Conservation (phyloP, 2,888 invertebrate genomes). For the Therioaphis trifolii region DNA sequence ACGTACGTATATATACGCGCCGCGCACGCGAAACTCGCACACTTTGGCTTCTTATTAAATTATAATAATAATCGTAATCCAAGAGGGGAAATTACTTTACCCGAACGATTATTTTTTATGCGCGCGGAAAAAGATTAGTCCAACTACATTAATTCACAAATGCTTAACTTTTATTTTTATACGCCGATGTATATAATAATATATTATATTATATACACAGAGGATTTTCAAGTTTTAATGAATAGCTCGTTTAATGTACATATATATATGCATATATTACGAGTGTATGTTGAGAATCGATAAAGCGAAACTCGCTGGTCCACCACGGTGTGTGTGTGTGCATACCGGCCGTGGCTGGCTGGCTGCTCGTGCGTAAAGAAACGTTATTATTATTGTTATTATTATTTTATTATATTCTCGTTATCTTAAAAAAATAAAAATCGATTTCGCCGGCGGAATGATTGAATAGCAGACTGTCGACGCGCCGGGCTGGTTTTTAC, state of each 20-base stretch:
- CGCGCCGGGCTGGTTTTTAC: too few relatives aligned
- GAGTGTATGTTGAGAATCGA: not conserved
- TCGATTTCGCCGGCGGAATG: conserved; percentile 19
- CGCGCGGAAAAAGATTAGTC: conserved; percentile 37
- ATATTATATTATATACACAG: too few relatives aligned
- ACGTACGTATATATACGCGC: not conserved
- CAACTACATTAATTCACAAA: conserved; percentile 3
- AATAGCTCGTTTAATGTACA: not conserved
- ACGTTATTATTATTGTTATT: too few relatives aligned
- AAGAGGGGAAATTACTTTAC: conserved; percentile 21
- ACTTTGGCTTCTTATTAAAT: conserved; percentile 32
- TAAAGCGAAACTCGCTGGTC: not conserved
- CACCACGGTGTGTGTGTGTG: not conserved
- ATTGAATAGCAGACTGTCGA: not conserved
- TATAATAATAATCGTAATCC: conserved; percentile 46
- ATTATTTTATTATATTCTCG: too few relatives aligned
- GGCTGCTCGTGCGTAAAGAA: too few relatives aligned
- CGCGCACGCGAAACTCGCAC: not conserved
- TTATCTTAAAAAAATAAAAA: not conserved
- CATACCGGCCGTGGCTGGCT: too few relatives aligned
- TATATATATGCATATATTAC: not conserved
- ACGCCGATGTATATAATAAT: too few relatives aligned
- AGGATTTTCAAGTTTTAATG: conserved; percentile 9
- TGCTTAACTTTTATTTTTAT: conserved; percentile 31
- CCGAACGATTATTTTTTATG: conserved; percentile 20